Evolutionary conservation across 2,888 invertebrate genomes (phyloP), one percentile per base, ranked within the genome.

Genomic region (Orthosia cruda): DNA sequence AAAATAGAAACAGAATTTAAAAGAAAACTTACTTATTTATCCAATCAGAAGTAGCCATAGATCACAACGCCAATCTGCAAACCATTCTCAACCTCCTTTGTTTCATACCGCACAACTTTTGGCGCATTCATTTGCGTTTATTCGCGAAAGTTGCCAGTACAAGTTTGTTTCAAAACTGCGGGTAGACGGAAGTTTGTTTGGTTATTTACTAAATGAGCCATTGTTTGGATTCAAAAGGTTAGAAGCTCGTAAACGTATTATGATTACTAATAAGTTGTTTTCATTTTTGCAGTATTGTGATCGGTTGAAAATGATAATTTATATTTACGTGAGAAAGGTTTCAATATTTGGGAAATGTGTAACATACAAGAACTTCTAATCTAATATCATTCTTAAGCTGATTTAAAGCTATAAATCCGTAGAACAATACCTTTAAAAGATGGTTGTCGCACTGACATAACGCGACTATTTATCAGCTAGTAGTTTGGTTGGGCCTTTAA

Each of bases 141-240:
- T 81, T 65, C 55, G 65, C 62, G n/a, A 80, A 84, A 84, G 69
- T 84, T 84, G 66, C 9, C 18, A 47, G 77, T 55, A 55, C 67
- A 59, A 71, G 69, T 72, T 77, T 57, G 70, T 85, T 84, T 71
- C 50, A 9, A 59, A 74, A 50, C 71, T 65, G 72, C 16, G 54
- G 66, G 63, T 59, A 70, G 59, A 55, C 23, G 55, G 77, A 77
- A 85, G 64, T 84, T 81, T 59, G 72, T 71, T 72, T 26, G 45
- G 55, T 70, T 71, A 74, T 77, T 74, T 59, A 71, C 57, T 73
- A 82, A 85, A 85, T 73, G 73, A 78, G 52, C 66, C 26, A 82
- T 85, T 84, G 78, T 87, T 81, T 55, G 81, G 11, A 84, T 70
- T 82, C 83, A 85, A 85, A 72, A 50, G 71, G 66, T 62, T 64